phyloP scores from a whole-genome alignment of 1,140 invertebrate species.

The Aphelinus atriplicis region DNA sequence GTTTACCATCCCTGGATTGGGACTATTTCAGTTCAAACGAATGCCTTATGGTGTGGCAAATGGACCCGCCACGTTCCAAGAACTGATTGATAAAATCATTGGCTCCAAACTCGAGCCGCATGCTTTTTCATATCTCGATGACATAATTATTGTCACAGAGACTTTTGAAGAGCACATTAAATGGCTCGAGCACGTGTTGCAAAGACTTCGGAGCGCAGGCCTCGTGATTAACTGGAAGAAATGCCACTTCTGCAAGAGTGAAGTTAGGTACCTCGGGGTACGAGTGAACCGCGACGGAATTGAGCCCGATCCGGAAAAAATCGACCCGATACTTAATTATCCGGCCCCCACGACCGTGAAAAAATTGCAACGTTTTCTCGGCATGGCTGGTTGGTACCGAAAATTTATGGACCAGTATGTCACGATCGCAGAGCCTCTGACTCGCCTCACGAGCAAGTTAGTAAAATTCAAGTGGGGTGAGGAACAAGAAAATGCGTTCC shows the following conservation, averaged over 20 bases:
- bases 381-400: constrained; percentile 48
- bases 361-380: constrained; percentile 40
- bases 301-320: no score
- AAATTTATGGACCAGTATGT: no score
- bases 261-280: constrained; percentile 46
- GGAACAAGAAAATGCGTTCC: constrained; percentile 31
- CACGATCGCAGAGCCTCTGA: no score
- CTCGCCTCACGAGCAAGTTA: no score
- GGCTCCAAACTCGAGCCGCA: no score
- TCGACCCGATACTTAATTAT: no score
- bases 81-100: no score
- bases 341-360: constrained; percentile 43
- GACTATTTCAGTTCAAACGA: constrained; percentile 13
- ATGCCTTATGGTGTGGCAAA: no score
- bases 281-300: no score
- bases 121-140: constrained; percentile 51
- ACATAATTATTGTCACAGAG: constrained; percentile 50
- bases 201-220: neutral
- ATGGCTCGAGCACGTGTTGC: constrained; percentile 35
- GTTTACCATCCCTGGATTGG: constrained; percentile 11
- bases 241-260: constrained; percentile 5
- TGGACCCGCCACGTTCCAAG: no score
- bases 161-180: constrained; percentile 55
- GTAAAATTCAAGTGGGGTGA: constrained; percentile 28
- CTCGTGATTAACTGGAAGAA: constrained; percentile 30